Evolutionary conservation across 2,797 vertebrate species (phyloP), one percentile per base, ranked within the genome.

Genomic region (Allochrocebus solatus): DNA sequence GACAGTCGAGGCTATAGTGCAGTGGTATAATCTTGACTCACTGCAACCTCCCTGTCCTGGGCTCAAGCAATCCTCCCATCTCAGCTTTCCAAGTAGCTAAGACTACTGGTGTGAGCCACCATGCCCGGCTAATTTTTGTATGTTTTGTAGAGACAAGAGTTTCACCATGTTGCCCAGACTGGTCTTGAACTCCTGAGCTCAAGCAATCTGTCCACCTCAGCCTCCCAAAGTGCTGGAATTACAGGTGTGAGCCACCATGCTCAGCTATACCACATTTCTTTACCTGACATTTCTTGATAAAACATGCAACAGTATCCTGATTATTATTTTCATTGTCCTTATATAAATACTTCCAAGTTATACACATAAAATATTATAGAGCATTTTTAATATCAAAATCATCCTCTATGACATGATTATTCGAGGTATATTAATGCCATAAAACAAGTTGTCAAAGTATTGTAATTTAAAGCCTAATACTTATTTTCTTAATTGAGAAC

Each of bases 401-500:
- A 88, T 81, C 4, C 9, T 17, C 36, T 16, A 39, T 43, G 59
- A 75, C 4, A 57, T 61, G 5, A 87, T 59, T 59, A 78, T 84
- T 94, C 59, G 80, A 93, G 64, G n/a, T 43, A 17, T 39, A 75
- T 72, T 50, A 79, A 70, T 75, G 80, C 14, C 9, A 53, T 30
- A 72, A 11, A 87, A 50, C 48, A 85, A 41, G 4, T 83, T 95
- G 6, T 84, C 16, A 64, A 3, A 84, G 12, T 3, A 24, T 93
- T 97, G 4, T 70, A 61, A 93, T 78, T 92, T 89, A 81, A 85
- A 88, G 21, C 1, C 33, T 78, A 88, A 28, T 24, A 81, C 7
- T 81, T 93, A 46, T 48, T 8, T 33, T 93, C 8, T 94, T 88
- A 46, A 50, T 57, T 79, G 10, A 78, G 36, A 96, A 89, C 13